Conservation (phyloP, 2,888 invertebrate species). For the Crepidodera aurea region DNA sequence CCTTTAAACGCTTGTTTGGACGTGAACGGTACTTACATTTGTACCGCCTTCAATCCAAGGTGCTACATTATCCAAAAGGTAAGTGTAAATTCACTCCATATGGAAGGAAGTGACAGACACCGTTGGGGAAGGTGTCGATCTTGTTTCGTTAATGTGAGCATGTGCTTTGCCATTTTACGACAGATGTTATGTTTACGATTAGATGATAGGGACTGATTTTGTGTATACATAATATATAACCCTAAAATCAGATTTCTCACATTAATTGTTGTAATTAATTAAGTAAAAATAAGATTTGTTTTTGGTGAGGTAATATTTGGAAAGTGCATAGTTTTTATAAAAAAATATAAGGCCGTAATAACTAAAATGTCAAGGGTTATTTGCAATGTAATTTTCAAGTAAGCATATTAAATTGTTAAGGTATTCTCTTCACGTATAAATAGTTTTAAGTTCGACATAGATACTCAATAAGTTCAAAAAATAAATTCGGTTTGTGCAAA, state of each 20-base stretch:
- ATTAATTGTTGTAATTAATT: no score
- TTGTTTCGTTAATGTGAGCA: slow-evolving; percentile 2
- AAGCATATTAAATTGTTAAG: no score
- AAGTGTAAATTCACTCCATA: slow-evolving; percentile 43
- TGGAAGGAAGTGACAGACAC: slow-evolving; percentile 17
- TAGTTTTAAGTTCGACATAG: no score
- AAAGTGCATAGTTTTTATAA: no score
- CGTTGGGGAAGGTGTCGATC: not conserved
- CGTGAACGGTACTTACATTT: slow-evolving; percentile 68
- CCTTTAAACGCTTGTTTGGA: slow-evolving; percentile 63
- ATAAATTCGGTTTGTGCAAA: no score
- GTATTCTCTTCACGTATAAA: no score
- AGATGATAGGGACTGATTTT: not conserved
- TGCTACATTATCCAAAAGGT: slow-evolving; percentile 74
- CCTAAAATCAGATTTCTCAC: not conserved
- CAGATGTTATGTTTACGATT: slow-evolving; percentile 6
- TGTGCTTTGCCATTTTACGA: not conserved
- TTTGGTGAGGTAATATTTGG: no score
- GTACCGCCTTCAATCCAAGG: slow-evolving; percentile 69
- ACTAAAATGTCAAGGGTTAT: no score
- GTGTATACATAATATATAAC: not conserved
- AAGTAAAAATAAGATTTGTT: no score
- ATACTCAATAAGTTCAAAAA: no score
- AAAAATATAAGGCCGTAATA: no score
- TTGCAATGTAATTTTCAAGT: no score